phyloP scores from a whole-genome alignment of 2,113 vertebrate species.

The Istiophorus platypterus region DNA sequence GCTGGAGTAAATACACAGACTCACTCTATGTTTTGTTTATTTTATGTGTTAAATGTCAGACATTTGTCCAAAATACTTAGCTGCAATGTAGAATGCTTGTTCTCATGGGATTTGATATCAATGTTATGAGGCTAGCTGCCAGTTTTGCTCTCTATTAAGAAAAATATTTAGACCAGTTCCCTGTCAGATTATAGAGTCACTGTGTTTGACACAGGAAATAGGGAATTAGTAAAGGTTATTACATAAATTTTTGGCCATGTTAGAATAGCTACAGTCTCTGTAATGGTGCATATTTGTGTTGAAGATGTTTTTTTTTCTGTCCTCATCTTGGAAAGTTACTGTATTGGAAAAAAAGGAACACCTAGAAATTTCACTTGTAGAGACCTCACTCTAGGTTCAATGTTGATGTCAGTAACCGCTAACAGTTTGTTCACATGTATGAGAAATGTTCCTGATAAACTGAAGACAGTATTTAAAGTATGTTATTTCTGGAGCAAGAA shows the following conservation, averaged over 20 bases:
- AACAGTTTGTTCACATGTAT: neutral
- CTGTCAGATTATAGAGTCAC: conserved; percentile 7
- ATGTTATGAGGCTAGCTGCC: conserved; percentile 9
- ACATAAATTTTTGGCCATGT: conserved; percentile 3
- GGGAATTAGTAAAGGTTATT: conserved; percentile 35
- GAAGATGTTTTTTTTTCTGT: conserved; percentile 10
- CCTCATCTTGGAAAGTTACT: neutral
- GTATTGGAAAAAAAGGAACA: neutral
- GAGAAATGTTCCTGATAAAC: neutral
- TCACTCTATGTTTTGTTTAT: conserved; percentile 40
- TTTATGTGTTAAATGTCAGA: conserved; percentile 55
- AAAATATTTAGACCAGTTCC: conserved; percentile 45
- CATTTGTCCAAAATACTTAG: conserved; percentile 64
- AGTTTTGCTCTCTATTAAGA: conserved; percentile 32
- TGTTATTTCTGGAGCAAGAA: neutral
- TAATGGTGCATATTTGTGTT: neutral
- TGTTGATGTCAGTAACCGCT: neutral
- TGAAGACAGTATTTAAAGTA: neutral
- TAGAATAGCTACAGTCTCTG: neutral
- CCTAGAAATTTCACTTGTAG: neutral
- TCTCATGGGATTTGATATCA: conserved; percentile 39
- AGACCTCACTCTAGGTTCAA: neutral
- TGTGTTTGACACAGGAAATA: conserved; percentile 52
- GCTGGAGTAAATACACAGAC: conserved; percentile 29
- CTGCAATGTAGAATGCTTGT: conserved; percentile 62